These are phyloP conservation scores for Puma concolor DNA, from an alignment of 2,113 vertebrate species.

Conservation along the genomic window DNA sequence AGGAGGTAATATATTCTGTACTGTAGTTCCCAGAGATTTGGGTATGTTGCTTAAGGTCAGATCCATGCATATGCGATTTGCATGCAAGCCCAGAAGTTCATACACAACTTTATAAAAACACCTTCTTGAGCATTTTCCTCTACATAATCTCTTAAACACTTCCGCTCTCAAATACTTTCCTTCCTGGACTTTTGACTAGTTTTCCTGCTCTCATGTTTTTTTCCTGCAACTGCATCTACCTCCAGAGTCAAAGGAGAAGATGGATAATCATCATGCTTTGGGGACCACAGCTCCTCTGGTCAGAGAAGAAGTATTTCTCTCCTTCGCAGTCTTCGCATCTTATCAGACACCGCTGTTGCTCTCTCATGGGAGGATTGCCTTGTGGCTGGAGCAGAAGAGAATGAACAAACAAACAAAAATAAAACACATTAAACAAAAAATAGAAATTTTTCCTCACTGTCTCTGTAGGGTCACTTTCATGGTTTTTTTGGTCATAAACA, in stretches of 20 bases:
- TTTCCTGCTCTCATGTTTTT: neutral
- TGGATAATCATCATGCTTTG: neutral
- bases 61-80: neutral
- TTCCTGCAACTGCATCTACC: neutral
- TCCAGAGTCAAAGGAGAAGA: neutral
- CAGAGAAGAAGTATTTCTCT: neutral
- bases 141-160: neutral
- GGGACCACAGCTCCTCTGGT: neutral
- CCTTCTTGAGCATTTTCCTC: neutral
- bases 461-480: neutral
- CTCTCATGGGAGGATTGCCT: neutral
- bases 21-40: neutral
- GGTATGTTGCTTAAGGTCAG: neutral
- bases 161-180: neutral
- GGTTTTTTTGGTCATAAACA: neutral
- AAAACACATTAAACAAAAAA: neutral
- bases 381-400: neutral
- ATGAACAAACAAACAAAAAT: neutral
- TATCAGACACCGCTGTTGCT: neutral
- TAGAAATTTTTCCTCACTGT: neutral
- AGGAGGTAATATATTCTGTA: neutral
- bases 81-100: neutral
- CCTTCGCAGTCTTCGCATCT: neutral
- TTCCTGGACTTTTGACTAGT: neutral
- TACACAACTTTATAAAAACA: accelerated